A percentile compares a stretch with the other conserved stretches of the same genome.
phyloP scores from a whole-genome alignment of 2,888 invertebrate genomes.

The Epsilonema sp. region DNA sequence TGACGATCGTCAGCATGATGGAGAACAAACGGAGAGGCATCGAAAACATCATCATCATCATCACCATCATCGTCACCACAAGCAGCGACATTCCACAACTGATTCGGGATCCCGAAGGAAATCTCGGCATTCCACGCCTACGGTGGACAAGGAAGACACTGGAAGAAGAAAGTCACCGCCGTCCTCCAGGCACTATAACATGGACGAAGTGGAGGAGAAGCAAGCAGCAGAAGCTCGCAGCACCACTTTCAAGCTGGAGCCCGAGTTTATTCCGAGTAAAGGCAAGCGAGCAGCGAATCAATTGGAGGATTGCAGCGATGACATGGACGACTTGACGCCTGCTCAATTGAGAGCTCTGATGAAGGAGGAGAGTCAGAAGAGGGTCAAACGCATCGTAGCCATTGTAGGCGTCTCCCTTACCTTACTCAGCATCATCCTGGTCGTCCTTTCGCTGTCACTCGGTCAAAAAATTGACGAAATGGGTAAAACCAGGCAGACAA shows the following conservation, averaged over 20 bases:
- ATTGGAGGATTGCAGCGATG: background rate
- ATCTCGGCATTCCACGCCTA: too few species aligned
- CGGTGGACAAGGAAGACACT: too few species aligned
- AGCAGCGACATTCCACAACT: too few species aligned
- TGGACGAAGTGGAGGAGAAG: too few species aligned
- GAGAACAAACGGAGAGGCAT: too few species aligned
- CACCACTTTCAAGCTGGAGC: background rate
- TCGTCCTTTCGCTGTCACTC: conserved; percentile 21
- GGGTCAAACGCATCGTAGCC: conserved; percentile 22
- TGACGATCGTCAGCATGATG: too few species aligned
- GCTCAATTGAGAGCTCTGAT: background rate
- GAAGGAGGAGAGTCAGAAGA: conserved; percentile 14
- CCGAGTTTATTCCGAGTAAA: background rate
- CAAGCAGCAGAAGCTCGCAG: background rate
- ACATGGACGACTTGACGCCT: background rate
- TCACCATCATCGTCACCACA: too few species aligned
- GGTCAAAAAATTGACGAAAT: conserved; percentile 24
- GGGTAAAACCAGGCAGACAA: too few species aligned
- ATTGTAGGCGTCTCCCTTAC: conserved; percentile 20
- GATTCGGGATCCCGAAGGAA: too few species aligned
- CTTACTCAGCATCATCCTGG: conserved; percentile 17
- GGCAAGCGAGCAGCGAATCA: background rate
- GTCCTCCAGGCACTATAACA: too few species aligned
- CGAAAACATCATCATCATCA: too few species aligned
- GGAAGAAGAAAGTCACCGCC: too few species aligned